Evolutionary conservation across 2,888 invertebrate genomes (phyloP).

Genomic region (Lamellibrachia satsuma): DNA sequence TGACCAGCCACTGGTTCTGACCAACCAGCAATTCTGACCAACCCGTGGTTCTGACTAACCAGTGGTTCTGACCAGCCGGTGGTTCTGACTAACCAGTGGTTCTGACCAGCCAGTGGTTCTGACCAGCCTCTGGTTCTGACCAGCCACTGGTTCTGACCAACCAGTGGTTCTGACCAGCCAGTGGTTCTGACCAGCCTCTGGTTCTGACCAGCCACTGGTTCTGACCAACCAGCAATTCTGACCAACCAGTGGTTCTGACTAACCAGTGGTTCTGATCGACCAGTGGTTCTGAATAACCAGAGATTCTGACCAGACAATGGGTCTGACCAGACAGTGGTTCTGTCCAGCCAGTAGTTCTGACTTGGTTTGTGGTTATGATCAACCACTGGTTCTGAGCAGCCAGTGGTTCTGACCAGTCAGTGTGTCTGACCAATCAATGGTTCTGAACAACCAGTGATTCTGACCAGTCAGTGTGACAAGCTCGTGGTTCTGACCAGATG

Average conservation of each 20-base stretch:
- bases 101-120: neutral
- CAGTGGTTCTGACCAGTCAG: neutral
- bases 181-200: too few relatives aligned
- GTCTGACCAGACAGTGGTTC: neutral
- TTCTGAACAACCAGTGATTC: neutral
- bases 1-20: neutral
- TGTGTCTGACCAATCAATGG: neutral
- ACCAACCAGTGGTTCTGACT: neutral
- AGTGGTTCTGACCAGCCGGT: neutral
- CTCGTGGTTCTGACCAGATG: neutral
- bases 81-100: neutral
- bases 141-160: too few relatives aligned
- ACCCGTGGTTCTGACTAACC: neutral
- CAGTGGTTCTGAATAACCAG: too few relatives aligned
- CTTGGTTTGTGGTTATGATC: too few relatives aligned
- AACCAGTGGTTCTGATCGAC: too few relatives aligned
- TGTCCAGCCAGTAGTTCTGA: neutral
- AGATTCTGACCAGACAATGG: too few relatives aligned
- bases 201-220: neutral
- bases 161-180: too few relatives aligned
- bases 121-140: too few relatives aligned
- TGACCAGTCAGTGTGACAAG: neutral
- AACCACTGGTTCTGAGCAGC: neutral
- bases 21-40: neutral
- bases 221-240: neutral